Conservation (phyloP, 1,140 invertebrate genomes). For the Drosophila punjabiensis region DNA sequence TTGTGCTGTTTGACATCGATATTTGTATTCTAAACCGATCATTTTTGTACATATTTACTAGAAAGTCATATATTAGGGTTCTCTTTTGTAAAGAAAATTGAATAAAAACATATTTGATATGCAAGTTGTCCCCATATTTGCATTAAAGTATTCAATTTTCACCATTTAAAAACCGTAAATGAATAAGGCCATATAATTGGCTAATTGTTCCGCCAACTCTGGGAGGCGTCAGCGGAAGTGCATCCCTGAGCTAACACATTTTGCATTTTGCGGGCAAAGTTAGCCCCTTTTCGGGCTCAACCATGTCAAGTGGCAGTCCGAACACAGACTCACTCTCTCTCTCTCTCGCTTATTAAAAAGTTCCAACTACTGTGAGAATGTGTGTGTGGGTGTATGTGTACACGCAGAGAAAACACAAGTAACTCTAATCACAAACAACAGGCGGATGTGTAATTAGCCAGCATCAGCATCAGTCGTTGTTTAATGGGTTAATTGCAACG, state of each 20-base stretch:
- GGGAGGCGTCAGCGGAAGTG: conserved; percentile 48
- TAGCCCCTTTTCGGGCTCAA: conserved; percentile 25
- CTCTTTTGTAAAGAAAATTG: no score
- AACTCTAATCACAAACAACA: neutral
- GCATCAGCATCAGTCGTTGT: neutral
- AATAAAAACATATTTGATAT: neutral
- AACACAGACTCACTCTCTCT: conserved; percentile 1
- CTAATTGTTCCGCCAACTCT: conserved; percentile 27
- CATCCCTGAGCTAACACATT: conserved; percentile 1
- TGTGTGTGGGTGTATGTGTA: neutral
- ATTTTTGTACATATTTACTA: no score
- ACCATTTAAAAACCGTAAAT: neutral
- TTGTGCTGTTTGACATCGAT: no score
- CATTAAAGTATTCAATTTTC: neutral
- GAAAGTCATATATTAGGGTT: no score
- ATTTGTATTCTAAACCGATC: no score
- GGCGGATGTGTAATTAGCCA: neutral
- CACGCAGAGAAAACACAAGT: conserved; percentile 7
- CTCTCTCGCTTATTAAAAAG: conserved; percentile 69
- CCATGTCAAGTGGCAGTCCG: conserved; percentile 63
- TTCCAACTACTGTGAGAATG: neutral
- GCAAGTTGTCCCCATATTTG: neutral
- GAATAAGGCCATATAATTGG: neutral
- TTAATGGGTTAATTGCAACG: neutral
- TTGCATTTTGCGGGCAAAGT: conserved; percentile 7